phyloP scores from a whole-genome alignment of 2,113 vertebrate species.

The Dasypus novemcinctus region DNA sequence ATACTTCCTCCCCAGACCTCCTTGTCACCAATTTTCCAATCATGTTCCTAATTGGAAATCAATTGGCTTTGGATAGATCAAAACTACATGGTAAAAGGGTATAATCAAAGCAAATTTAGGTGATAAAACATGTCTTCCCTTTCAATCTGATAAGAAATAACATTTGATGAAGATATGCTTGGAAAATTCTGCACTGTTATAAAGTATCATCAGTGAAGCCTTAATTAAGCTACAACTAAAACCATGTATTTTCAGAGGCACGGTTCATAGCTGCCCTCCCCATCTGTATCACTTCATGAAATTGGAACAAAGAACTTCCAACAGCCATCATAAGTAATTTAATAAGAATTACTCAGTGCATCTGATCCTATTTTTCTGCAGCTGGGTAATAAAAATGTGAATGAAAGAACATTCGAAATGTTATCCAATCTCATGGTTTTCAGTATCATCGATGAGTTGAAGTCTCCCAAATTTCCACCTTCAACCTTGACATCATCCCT shows the following conservation, averaged over 20 bases:
- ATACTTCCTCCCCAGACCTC: too few species aligned
- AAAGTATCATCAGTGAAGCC: neutral
- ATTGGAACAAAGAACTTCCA: slow-evolving; percentile 55
- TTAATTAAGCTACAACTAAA: slow-evolving; percentile 54
- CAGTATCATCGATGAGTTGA: slow-evolving; percentile 28
- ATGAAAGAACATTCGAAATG: slow-evolving; percentile 23
- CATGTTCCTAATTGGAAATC: slow-evolving; percentile 67
- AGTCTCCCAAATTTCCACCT: slow-evolving; percentile 22
- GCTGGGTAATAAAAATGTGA: slow-evolving; percentile 62
- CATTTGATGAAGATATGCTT: slow-evolving; percentile 3
- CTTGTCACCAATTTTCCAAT: too few species aligned
- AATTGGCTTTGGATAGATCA: slow-evolving; percentile 51
- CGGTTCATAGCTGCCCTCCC: slow-evolving; percentile 35
- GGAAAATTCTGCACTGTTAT: neutral
- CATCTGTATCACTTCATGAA: slow-evolving; percentile 60
- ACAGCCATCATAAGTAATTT: slow-evolving; percentile 57
- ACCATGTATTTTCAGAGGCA: slow-evolving; percentile 51
- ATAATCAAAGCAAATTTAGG: slow-evolving; percentile 58
- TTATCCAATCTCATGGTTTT: slow-evolving; percentile 23
- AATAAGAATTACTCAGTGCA: slow-evolving; percentile 69
- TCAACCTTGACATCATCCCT: neutral
- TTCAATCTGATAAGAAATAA: slow-evolving; percentile 50
- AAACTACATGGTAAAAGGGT: slow-evolving; percentile 49
- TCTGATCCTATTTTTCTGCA: slow-evolving; percentile 57
- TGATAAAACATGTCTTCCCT: slow-evolving; percentile 49